These are phyloP conservation scores for Tortricodes alternella DNA, from an alignment of 2,888 invertebrate genomes.

Conservation along the genomic window DNA sequence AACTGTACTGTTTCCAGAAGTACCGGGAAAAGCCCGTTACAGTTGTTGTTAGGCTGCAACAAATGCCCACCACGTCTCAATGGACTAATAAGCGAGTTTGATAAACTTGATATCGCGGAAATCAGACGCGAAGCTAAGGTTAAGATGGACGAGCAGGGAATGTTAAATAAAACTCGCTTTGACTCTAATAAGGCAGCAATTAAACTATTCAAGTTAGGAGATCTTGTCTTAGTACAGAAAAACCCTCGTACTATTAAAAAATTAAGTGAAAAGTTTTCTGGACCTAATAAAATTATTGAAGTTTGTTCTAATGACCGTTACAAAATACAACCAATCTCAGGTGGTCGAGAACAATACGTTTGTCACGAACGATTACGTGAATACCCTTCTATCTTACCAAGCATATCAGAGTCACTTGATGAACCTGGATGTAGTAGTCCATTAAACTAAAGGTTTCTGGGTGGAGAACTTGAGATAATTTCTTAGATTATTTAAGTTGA, in stretches of 20 bases:
- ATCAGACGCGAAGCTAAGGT: slow-evolving; percentile 1
- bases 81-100: no score
- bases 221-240: not conserved
- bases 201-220: not conserved
- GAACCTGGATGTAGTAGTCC: no score
- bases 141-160: not conserved
- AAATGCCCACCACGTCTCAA: no score
- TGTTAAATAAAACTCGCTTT: not conserved
- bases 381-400: not conserved
- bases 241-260: not conserved
- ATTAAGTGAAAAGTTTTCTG: not conserved
- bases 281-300: not conserved
- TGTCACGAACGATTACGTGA: not conserved
- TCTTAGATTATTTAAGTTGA: no score
- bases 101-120: no score
- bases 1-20: no score
- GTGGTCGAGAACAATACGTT: not conserved
- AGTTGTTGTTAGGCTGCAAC: no score
- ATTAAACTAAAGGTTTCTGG: no score
- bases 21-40: no score
- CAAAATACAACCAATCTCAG: not conserved
- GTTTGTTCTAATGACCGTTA: slow-evolving; percentile 1
- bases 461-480: no score
- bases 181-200: not conserved
- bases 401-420: not conserved